phyloP scores from a whole-genome alignment of 1,140 invertebrate genomes.

The Bombus pyrosoma region DNA sequence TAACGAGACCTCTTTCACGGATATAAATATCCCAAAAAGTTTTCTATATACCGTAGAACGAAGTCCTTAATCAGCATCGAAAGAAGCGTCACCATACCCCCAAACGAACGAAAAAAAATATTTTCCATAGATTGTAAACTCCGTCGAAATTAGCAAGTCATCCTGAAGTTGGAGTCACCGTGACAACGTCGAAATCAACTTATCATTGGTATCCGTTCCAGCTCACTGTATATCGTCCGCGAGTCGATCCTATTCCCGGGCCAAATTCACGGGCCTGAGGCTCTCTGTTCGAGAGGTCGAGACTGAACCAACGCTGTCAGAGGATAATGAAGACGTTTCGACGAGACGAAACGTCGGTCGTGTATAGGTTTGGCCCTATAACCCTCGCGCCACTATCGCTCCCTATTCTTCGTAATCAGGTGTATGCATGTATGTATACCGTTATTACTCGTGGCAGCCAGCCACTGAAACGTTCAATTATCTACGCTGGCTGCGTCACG shows the following conservation, averaged over 20 bases:
- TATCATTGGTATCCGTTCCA: conserved; percentile 24
- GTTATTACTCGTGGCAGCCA: conserved; percentile 70
- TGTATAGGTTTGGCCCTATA: background rate
- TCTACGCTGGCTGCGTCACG: conserved; percentile 74
- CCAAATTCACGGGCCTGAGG: conserved; percentile 36
- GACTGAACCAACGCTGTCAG: conserved; percentile 48
- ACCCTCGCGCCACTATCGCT: conserved; percentile 16
- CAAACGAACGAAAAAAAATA: background rate
- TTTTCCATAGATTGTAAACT: conserved; percentile 7
- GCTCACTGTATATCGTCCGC: background rate
- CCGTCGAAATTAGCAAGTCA: background rate
- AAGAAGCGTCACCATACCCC: too few species aligned
- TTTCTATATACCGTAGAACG: too few species aligned
- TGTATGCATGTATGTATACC: conserved; percentile 59
- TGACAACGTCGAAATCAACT: conserved; percentile 51
- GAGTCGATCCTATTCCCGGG: conserved; percentile 24
- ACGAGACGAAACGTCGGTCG: conserved; percentile 11
- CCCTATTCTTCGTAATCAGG: conserved; percentile 56
- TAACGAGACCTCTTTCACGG: background rate
- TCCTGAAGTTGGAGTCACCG: conserved; percentile 11
- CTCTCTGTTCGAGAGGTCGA: conserved; percentile 38
- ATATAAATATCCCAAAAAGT: background rate
- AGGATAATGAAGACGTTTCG: conserved; percentile 67
- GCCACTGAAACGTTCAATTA: conserved; percentile 79
- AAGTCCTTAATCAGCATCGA: background rate